Conservation (phyloP, 2,888 invertebrate species). For the Andricus curvator region DNA sequence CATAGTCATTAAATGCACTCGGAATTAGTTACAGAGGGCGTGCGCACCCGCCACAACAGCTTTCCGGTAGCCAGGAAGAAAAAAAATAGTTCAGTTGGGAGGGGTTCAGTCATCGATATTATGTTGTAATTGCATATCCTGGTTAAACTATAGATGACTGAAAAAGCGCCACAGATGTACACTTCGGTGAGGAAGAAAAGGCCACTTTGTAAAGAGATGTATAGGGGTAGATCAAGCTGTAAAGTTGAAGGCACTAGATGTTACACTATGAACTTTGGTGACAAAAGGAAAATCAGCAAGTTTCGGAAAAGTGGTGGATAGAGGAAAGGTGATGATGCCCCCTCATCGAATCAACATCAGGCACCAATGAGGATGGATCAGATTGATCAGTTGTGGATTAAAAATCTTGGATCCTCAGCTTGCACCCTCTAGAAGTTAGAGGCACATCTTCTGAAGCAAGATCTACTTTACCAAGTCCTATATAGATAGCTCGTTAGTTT, state of each 20-base stretch:
- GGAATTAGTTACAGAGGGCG: constrained; percentile 62
- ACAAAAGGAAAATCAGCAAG: not conserved
- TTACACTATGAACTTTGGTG: not conserved
- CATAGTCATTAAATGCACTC: constrained; percentile 64
- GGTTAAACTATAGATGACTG: not conserved
- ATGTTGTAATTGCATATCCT: constrained; percentile 19
- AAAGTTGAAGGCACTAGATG: not conserved
- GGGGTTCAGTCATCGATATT: constrained; percentile 20
- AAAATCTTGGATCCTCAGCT: no score
- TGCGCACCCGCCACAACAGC: constrained; percentile 26
- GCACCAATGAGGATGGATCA: no score
- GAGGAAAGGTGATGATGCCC: no score
- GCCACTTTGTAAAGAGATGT: not conserved
- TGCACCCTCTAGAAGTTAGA: not conserved
- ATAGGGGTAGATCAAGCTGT: no score
- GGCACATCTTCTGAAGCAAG: not conserved
- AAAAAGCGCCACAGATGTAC: not conserved
- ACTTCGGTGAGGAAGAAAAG: not conserved
- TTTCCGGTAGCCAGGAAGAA: not conserved
- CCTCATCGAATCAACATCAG: no score
- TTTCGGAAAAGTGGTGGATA: not conserved
- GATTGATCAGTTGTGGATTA: no score
- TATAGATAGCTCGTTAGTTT: not conserved
- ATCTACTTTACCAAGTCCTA: not conserved
- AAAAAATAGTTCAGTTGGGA: not conserved